A percentile compares a stretch with the other conserved stretches of the same genome.
These are phyloP conservation scores for Lindbergichthys nudifrons DNA, from an alignment of 2,797 vertebrate species.

Conservation along the genomic window DNA sequence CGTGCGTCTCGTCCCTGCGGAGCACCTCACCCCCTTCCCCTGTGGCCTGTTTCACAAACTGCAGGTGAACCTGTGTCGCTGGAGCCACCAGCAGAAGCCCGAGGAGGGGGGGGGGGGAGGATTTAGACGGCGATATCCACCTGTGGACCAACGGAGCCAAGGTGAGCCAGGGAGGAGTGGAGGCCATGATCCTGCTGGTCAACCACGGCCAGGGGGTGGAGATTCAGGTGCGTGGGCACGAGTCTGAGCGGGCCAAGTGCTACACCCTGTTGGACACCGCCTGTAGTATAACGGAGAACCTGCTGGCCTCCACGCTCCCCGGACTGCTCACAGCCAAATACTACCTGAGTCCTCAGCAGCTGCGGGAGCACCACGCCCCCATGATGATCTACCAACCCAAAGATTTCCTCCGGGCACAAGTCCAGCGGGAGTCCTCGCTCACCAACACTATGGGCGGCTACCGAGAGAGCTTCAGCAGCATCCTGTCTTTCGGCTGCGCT, in stretches of 20 bases:
- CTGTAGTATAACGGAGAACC: constrained; percentile 94
- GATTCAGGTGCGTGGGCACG: constrained; percentile 93
- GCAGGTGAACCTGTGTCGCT: constrained; percentile 96
- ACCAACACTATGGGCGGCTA: constrained; percentile 98
- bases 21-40: constrained; percentile 95
- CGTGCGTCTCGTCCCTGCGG: constrained; percentile 92
- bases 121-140: constrained; percentile 86
- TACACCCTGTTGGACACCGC: constrained; percentile 93
- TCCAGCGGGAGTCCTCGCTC: constrained; percentile 90
- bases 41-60: constrained; percentile 98
- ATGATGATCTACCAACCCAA: constrained; percentile 98
- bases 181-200: constrained; percentile 94
- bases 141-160: constrained; percentile 95
- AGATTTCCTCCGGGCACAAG: constrained; percentile 94
- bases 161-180: constrained; percentile 88
- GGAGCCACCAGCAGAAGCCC: constrained; percentile 94
- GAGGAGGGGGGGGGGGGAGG: constrained; percentile 85
- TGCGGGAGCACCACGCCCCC: constrained; percentile 93
- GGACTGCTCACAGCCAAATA: constrained; percentile 93
- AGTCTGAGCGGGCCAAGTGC: constrained; percentile 91
- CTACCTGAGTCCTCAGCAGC: constrained; percentile 97
- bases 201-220: constrained; percentile 97
- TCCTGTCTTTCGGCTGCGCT: constrained; percentile 92
- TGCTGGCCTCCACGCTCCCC: constrained; percentile 92
- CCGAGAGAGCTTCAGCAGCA: constrained; percentile 96